Percentiles rank a stretch among this genome's conserved stretches.
phyloP scores from a whole-genome alignment of 2,888 invertebrate genomes.

The Nomada fucata region DNA sequence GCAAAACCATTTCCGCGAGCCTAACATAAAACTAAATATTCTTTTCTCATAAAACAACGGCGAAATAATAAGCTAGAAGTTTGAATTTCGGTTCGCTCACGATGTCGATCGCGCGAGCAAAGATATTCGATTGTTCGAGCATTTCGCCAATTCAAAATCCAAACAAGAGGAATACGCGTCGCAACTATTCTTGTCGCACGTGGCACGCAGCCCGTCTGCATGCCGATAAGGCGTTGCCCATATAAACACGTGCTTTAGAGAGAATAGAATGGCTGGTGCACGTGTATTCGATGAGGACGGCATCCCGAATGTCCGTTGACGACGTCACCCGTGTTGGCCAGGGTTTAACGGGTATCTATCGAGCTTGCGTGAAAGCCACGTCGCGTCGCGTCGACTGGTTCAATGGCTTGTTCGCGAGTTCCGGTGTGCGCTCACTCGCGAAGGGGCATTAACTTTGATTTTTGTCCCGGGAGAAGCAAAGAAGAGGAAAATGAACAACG shows the following conservation, averaged over 20 bases:
- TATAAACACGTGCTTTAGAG: conserved; percentile 57
- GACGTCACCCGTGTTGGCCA: conserved; percentile 30
- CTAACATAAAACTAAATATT: too few relatives aligned
- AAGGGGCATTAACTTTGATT: conserved; percentile 15
- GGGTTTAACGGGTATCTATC: conserved; percentile 57
- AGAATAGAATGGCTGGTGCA: conserved; percentile 25
- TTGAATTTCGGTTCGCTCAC: too few relatives aligned
- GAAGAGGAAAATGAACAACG: background rate
- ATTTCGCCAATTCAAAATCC: conserved; percentile 7
- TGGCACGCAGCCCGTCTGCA: conserved; percentile 40
- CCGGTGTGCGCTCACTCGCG: background rate
- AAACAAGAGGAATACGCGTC: conserved; percentile 7
- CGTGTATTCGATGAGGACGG: conserved; percentile 7
- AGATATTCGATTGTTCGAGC: conserved; percentile 21
- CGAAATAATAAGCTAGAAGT: background rate
- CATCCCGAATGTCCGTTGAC: conserved; percentile 32
- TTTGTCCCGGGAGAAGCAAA: background rate
- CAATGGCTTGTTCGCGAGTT: conserved; percentile 19
- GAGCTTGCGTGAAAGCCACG: conserved; percentile 41
- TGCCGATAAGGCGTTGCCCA: conserved; percentile 50
- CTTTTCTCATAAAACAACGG: too few relatives aligned
- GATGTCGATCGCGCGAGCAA: background rate
- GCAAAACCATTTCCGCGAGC: too few relatives aligned
- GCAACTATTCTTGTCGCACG: conserved; percentile 40
- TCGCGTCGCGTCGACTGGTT: background rate